Conservation (phyloP, 2,888 invertebrate genomes). For the Trichopoda pennipes region DNA sequence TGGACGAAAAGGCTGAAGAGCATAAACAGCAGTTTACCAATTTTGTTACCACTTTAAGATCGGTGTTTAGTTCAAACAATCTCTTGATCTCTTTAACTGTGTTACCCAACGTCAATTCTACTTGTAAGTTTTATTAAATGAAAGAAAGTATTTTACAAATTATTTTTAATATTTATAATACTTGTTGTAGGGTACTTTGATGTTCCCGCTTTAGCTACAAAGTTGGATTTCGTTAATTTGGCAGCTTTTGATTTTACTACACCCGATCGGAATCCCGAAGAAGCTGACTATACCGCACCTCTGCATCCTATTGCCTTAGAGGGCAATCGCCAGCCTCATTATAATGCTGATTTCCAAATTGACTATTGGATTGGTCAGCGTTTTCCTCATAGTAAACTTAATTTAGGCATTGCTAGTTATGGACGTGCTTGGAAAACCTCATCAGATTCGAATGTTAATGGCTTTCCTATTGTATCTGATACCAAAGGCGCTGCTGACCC, state of each 20-base stretch:
- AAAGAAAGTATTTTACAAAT: background rate
- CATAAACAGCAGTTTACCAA: constrained; percentile 90
- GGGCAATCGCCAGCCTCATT: constrained; percentile 83
- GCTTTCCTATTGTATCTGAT: constrained; percentile 86
- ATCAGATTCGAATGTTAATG: constrained; percentile 87
- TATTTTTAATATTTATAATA: constrained; percentile 15
- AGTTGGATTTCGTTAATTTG: constrained; percentile 90
- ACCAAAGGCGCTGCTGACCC: constrained; percentile 86
- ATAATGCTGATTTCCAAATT: constrained; percentile 86
- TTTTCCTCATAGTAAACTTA: constrained; percentile 86
- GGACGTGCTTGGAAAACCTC: constrained; percentile 90
- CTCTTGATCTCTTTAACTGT: constrained; percentile 86
- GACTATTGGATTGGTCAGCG: constrained; percentile 83
- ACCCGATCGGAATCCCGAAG: constrained; percentile 88
- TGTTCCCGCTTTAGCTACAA: constrained; percentile 86
- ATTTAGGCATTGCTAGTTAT: constrained; percentile 87
- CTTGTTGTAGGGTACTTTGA: constrained; percentile 87
- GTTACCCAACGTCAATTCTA: constrained; percentile 89
- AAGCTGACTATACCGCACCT: constrained; percentile 89
- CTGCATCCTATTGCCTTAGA: constrained; percentile 85
- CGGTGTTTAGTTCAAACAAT: constrained; percentile 85
- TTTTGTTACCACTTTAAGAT: constrained; percentile 87
- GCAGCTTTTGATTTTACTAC: constrained; percentile 90
- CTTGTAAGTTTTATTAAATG: constrained; percentile 82
- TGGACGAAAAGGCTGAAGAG: constrained; percentile 88